Evolutionary conservation across 1,140 invertebrate genomes (phyloP).

Genomic region (Scaptomyza hsui): DNA sequence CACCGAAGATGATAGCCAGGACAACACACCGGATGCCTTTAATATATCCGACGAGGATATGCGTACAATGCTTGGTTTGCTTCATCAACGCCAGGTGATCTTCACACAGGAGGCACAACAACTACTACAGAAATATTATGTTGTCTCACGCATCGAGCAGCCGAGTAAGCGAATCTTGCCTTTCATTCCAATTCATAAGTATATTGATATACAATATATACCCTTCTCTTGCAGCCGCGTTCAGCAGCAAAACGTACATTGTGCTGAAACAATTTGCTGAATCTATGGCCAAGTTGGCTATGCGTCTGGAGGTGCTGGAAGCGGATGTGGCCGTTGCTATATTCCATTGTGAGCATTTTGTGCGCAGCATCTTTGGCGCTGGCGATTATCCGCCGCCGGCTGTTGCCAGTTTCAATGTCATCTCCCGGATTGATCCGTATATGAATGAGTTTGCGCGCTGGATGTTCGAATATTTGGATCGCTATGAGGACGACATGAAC

Average conservation of each 20-base stretch:
- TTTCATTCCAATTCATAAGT: slow-evolving; percentile 27
- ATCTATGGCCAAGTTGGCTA: slow-evolving; percentile 70
- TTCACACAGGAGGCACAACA: slow-evolving; percentile 47
- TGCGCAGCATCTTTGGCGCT: slow-evolving; percentile 56
- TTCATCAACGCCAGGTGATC: slow-evolving; percentile 55
- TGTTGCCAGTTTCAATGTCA: slow-evolving; percentile 38
- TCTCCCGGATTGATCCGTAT: slow-evolving; percentile 61
- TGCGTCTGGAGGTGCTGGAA: slow-evolving; percentile 64
- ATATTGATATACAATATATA: background rate
- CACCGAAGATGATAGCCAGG: background rate
- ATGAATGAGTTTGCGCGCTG: slow-evolving; percentile 69
- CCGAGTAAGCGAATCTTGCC: slow-evolving; percentile 49
- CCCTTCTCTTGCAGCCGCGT: slow-evolving; percentile 52
- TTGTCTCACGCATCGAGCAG: slow-evolving; percentile 57
- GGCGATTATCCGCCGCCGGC: slow-evolving; percentile 52
- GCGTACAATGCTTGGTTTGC: slow-evolving; percentile 42
- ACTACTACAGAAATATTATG: slow-evolving; percentile 71
- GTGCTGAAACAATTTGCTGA: slow-evolving; percentile 75
- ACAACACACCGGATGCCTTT: slow-evolving; percentile 39
- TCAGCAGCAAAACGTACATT: slow-evolving; percentile 68
- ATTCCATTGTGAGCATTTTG: slow-evolving; percentile 72
- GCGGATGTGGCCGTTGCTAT: slow-evolving; percentile 66
- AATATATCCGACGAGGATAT: slow-evolving; percentile 61
- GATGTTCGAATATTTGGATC: slow-evolving; percentile 53
- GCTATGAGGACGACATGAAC: slow-evolving; percentile 29